Conservation (phyloP, 2,888 invertebrate species). For the Macrophya annulata region DNA sequence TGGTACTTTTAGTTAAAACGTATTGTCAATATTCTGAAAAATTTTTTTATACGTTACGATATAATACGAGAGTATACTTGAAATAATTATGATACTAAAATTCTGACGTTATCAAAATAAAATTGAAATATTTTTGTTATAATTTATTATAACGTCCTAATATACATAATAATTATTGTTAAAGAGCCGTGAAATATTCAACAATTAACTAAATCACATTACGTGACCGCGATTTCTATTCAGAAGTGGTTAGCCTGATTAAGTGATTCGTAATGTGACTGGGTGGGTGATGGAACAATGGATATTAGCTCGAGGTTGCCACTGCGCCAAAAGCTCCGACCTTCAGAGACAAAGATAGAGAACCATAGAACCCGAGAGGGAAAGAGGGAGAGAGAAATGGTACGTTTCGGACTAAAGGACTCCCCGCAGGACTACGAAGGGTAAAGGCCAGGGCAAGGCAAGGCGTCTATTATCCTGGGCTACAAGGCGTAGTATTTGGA, state of each 20-base stretch:
- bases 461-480: constrained; percentile 41
- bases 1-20: background rate
- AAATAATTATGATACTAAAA: background rate
- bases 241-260: constrained; percentile 39
- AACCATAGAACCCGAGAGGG: background rate
- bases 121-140: background rate
- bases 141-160: background rate
- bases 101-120: no score
- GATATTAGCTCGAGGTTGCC: constrained; percentile 35
- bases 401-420: constrained; percentile 41
- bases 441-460: constrained; percentile 21
- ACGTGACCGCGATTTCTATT: constrained; percentile 6
- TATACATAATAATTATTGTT: background rate
- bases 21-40: background rate
- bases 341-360: background rate
- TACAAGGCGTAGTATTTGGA: constrained; percentile 39
- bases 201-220: constrained; percentile 13
- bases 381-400: constrained; percentile 6
- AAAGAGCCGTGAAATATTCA: background rate
- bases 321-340: constrained; percentile 17
- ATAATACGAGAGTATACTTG: background rate
- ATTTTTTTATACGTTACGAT: background rate
- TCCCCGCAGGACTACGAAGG: constrained; percentile 37
- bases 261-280: constrained; percentile 46
- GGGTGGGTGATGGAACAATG: constrained; percentile 43